Evolutionary conservation across 2,797 vertebrate species (phyloP), one percentile per base, ranked within the genome.

Genomic region (Molothrus ater): DNA sequence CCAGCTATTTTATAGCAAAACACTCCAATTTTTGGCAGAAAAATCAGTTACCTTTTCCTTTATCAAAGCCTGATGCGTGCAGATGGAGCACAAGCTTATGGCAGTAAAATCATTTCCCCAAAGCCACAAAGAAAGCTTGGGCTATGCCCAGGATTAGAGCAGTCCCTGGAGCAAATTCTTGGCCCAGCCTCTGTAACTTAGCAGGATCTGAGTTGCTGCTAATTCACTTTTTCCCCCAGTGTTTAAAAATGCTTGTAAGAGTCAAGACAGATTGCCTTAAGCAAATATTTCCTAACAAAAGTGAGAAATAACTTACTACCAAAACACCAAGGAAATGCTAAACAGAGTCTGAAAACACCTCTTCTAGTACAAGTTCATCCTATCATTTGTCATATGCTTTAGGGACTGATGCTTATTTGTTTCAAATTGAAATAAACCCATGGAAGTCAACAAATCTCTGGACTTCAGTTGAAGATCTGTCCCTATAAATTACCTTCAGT

Each of bases 81-180:
- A 95, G 68, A 90, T 74, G 74, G 71, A 90, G 73, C 92, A 61
- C 7, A 88, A 65, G 63, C 40, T 90, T 31, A 73, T 2, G 0
- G 73, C 48, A 91, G 42, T 47, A 85, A 85, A 80, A 86, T 36
- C 1, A 26, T 86, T 94, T 92, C 61, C 73, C 80, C 87, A 88
- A 80, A 72, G 60, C 82, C 70, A 71, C 40, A 76, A 71, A 90
- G 47, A 54, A 91, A 93, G 64, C 43, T 65, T 64, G 85, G 66
- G 43, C 40, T 78, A 34, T 32, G 43, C 53, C 51, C 73, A 90
- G 50, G 34, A 86, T 90, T 63, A 90, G 69, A 92, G 42, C 4
- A 69, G 59, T 81, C 92, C 73, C 79, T 91, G 56, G 82, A 90
- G 87, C 34, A 91, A 90, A 88, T 75, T 91, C 66, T 83, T 90